A percentile compares a stretch with the other conserved stretches of the same genome.
These are phyloP conservation scores for Agapostemon virescens DNA, from an alignment of 2,888 invertebrate genomes.

Conservation along the genomic window DNA sequence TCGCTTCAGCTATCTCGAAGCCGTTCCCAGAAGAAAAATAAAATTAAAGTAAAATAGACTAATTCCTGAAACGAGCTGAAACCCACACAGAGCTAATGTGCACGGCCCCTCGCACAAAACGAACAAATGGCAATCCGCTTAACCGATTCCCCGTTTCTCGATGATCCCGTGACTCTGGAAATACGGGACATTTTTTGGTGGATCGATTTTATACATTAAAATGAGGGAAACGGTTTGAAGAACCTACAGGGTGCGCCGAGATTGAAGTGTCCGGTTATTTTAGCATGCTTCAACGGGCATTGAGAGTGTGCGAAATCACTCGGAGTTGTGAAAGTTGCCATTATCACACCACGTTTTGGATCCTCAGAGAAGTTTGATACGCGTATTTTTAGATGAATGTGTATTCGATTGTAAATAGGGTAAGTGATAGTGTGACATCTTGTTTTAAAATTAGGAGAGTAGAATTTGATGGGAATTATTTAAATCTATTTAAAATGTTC, in stretches of 20 bases:
- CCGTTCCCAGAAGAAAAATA: not conserved
- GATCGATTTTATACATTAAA: not conserved
- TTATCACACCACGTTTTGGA: not conserved
- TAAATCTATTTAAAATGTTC: too few species aligned
- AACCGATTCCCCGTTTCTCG: not conserved
- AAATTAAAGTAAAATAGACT: not conserved
- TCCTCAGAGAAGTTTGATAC: too few species aligned
- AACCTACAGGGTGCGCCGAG: not conserved
- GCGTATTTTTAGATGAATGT: too few species aligned
- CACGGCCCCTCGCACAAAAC: not conserved
- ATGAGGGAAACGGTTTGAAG: not conserved
- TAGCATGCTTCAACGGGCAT: not conserved
- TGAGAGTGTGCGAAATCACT: not conserved
- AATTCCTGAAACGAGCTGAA: conserved; percentile 7
- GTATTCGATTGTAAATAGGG: too few species aligned
- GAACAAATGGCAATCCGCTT: not conserved
- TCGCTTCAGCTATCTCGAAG: not conserved
- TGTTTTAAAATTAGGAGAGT: too few species aligned
- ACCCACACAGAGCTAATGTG: not conserved
- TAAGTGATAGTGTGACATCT: too few species aligned
- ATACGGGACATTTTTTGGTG: not conserved
- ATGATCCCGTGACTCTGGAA: conserved; percentile 1
- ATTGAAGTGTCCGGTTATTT: not conserved
- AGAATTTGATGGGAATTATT: too few species aligned
- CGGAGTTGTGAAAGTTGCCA: not conserved